Conservation (phyloP, 1,140 invertebrate species). For the Hylaeus anthracinus region DNA sequence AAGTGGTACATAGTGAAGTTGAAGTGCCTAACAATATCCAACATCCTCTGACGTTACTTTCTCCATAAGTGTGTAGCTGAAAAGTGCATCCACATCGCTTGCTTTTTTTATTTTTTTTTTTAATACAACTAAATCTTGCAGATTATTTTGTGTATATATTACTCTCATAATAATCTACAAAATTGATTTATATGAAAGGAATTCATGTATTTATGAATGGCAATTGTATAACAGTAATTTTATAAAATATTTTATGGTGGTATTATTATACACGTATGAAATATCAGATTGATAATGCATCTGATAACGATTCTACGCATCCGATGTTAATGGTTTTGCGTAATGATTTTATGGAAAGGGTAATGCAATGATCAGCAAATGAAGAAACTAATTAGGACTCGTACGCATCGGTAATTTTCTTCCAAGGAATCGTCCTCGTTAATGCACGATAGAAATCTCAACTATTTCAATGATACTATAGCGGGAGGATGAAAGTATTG, state of each 20-base stretch:
- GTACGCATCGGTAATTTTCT: background rate
- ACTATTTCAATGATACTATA: background rate
- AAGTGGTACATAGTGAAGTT: too few relatives aligned
- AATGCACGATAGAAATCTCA: background rate
- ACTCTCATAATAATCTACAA: too few relatives aligned
- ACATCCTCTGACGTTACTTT: background rate
- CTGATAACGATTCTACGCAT: background rate
- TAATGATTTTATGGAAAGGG: background rate
- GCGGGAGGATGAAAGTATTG: background rate
- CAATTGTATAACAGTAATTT: too few relatives aligned
- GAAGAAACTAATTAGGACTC: constrained; percentile 2
- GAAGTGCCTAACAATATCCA: background rate
- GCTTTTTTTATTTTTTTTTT: too few relatives aligned
- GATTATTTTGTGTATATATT: too few relatives aligned
- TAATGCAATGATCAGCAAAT: background rate
- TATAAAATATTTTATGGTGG: background rate
- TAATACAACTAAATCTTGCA: too few relatives aligned
- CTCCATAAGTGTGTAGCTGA: too few relatives aligned
- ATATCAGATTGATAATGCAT: background rate
- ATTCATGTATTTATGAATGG: background rate
- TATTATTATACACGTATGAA: background rate
- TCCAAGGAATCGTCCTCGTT: background rate
- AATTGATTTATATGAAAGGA: background rate
- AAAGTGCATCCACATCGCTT: too few relatives aligned
- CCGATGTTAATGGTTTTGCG: background rate